These are phyloP conservation scores for Pygoscelis adeliae DNA, from an alignment of 2,113 vertebrate genomes.

Conservation along the genomic window DNA sequence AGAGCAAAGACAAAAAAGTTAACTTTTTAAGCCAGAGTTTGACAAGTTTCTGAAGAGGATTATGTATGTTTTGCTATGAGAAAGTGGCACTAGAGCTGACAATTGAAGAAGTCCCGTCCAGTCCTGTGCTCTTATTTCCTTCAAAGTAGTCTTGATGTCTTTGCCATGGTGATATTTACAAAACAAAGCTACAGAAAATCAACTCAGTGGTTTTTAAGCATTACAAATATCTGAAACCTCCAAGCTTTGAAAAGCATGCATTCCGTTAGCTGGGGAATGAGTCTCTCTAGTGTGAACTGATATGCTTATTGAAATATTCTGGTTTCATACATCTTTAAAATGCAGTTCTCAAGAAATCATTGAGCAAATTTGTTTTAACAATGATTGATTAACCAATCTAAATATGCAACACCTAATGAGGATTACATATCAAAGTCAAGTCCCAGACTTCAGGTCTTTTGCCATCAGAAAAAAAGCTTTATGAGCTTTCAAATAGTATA, in stretches of 20 bases:
- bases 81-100: background rate
- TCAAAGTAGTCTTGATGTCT: background rate
- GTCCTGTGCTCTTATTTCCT: background rate
- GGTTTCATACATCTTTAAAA: constrained; percentile 1
- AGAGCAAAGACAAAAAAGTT: background rate
- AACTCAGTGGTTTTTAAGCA: background rate
- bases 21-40: background rate
- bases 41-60: background rate
- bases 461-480: background rate
- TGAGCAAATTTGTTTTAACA: constrained; percentile 19
- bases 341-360: background rate
- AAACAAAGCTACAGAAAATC: constrained; percentile 46
- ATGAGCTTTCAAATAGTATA: background rate
- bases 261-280: background rate
- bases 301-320: background rate
- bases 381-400: constrained; percentile 4
- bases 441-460: background rate
- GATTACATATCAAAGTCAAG: constrained; percentile 3
- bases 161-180: constrained; percentile 39
- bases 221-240: constrained; percentile 19
- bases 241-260: background rate
- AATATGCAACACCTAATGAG: constrained; percentile 13
- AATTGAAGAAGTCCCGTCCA: background rate
- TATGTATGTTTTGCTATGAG: background rate
- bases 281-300: background rate